Conservation (phyloP, 2,113 vertebrate species). For the Toxotes chatareus region DNA sequence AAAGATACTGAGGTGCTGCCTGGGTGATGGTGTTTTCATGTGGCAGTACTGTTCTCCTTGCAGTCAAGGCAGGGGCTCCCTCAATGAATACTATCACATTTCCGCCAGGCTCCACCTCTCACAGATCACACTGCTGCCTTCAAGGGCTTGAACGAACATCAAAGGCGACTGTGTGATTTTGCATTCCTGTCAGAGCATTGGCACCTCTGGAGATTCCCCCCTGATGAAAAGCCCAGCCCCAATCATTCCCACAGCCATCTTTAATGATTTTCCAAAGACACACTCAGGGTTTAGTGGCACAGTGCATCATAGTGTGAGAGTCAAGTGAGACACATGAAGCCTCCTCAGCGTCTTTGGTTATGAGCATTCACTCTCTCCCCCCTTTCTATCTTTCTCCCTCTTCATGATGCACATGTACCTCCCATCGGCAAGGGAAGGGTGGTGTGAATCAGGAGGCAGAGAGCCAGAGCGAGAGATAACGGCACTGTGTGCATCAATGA, state of each 20-base stretch:
- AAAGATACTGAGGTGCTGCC: constrained; percentile 42
- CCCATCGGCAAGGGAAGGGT: constrained; percentile 54
- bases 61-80: constrained; percentile 53
- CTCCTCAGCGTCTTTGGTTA: constrained; percentile 43
- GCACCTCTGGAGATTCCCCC: constrained; percentile 72
- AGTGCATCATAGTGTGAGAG: constrained; percentile 37
- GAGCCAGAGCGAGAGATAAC: constrained; percentile 67
- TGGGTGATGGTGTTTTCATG: constrained; percentile 43
- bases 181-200: constrained; percentile 78
- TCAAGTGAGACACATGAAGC: constrained; percentile 50
- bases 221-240: constrained; percentile 39
- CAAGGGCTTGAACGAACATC: constrained; percentile 77
- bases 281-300: constrained; percentile 57
- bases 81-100: constrained; percentile 74
- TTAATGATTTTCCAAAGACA: constrained; percentile 69
- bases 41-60: constrained; percentile 24
- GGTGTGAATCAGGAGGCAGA: constrained; percentile 62
- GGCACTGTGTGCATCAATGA: constrained; percentile 70
- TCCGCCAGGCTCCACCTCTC: constrained; percentile 72
- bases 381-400: constrained; percentile 20
- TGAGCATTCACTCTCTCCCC: constrained; percentile 20
- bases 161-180: constrained; percentile 75
- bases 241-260: constrained; percentile 63
- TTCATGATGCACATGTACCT: constrained; percentile 60
- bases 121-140: constrained; percentile 74